These are phyloP conservation scores for Fopius arisanus DNA, from an alignment of 1,140 invertebrate genomes.

Conservation along the genomic window DNA sequence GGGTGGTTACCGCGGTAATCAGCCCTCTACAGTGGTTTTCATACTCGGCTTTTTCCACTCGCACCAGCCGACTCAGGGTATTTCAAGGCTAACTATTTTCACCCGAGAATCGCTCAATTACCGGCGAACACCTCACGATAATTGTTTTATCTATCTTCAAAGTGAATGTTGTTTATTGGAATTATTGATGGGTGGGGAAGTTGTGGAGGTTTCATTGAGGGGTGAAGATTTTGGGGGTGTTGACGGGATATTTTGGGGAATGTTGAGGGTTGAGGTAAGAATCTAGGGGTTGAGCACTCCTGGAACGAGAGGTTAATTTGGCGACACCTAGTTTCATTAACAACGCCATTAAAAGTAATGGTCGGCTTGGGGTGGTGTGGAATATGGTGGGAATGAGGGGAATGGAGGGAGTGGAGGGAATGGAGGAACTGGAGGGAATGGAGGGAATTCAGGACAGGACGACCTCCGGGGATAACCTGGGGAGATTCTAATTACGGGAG, in stretches of 20 bases:
- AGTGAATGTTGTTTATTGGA: no score
- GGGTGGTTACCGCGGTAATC: slow-evolving; percentile 64
- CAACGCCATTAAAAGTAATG: slow-evolving; percentile 66
- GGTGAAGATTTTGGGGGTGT: no score
- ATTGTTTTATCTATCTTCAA: no score
- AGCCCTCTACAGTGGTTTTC: slow-evolving; percentile 61
- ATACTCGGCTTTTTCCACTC: slow-evolving; percentile 41
- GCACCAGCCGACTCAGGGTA: background rate
- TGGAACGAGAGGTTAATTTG: slow-evolving; percentile 64
- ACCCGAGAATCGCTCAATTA: background rate
- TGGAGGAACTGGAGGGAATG: background rate
- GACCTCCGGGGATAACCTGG: slow-evolving; percentile 40
- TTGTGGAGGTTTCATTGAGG: no score
- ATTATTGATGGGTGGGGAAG: no score
- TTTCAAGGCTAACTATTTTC: background rate
- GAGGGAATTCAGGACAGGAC: background rate
- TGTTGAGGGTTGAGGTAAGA: no score
- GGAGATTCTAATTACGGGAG: slow-evolving; percentile 58
- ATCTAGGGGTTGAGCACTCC: slow-evolving; percentile 61
- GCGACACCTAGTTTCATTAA: slow-evolving; percentile 65
- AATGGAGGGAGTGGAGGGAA: background rate
- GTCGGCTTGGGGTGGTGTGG: slow-evolving; percentile 51
- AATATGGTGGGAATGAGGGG: slow-evolving; percentile 32
- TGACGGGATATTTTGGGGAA: no score
- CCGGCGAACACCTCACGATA: no score